Base-by-base conservation (phyloP, 2,113 vertebrate genomes). In the Rhizomys pruinosus region DNA sequence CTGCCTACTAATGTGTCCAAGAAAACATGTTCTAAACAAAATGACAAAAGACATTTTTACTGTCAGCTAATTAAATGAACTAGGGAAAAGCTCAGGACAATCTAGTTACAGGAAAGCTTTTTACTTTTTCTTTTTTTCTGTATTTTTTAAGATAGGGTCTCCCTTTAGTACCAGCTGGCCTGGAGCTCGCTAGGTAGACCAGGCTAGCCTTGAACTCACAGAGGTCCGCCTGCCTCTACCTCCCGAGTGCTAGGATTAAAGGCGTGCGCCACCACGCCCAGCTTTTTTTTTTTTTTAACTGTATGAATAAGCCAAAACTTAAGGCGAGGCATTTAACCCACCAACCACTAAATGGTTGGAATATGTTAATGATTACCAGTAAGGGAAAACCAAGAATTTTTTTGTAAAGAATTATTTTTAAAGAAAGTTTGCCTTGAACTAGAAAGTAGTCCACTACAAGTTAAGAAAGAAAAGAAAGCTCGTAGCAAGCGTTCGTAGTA, bases 61-160 rank as follows among this genome's bases (percentile, higher is more conserved):
- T 79, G n/a, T 79, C 63, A 71, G 82, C 69, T 66, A 94, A 77
- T 61, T 91, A 92, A 95, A 88, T 19, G 37, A 52, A 80, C 92
- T 61, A 19, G 82, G 57, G 55, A 8, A 77, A 85, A n/a, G 42
- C 5, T 72, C 37, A 80, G n/a, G n/a, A 73, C 55, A 25, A 84
- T 42, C 22, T 20, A 76, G 78, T 81, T 95, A 95, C 82, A 86
- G 86, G 34, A 95, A 95, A 91, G 34, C 55, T 29, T 55, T 78
- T 42, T 55, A n/a, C 44, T 34, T 71, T 52, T 17, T 23, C n/a
- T n/a, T n/a, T n/a, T n/a, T n/a, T n/a, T n/a, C n/a, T n/a, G n/a
- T n/a, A n/a, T n/a, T n/a, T n/a, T n/a, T n/a, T n/a, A n/a, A n/a
- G n/a, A n/a, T n/a, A n/a, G n/a, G n/a, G n/a, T n/a, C n/a, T n/a